Conservation (phyloP, 2,888 invertebrate species). For the Dolomedes plantarius region DNA sequence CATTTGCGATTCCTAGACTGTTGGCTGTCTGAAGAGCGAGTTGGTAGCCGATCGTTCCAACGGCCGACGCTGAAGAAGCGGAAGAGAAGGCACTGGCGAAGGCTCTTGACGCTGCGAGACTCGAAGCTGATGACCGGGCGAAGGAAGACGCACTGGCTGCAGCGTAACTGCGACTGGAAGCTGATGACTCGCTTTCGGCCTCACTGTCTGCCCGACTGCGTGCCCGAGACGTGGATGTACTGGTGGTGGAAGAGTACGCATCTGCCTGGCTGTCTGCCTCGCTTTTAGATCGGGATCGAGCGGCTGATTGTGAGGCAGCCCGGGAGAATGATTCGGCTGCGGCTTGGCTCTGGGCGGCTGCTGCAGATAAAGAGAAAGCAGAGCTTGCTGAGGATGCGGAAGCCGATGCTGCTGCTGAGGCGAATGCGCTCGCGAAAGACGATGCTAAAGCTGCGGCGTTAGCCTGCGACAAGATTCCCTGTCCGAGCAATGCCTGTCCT, state of each 20-base stretch:
- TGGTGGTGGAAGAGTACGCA: background rate
- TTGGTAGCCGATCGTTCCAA: conserved; percentile 6
- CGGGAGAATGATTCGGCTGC: conserved; percentile 5
- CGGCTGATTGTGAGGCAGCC: background rate
- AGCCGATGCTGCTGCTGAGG: conserved; percentile 15
- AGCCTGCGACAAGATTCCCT: background rate
- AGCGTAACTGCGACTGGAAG: background rate
- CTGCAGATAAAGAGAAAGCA: background rate
- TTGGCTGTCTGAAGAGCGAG: background rate
- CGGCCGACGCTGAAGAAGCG: conserved; percentile 8
- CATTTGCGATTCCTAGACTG: background rate
- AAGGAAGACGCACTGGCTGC: background rate
- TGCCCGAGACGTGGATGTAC: background rate
- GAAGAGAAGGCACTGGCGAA: conserved; percentile 23
- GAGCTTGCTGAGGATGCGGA: background rate
- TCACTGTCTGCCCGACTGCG: background rate
- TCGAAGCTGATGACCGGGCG: background rate
- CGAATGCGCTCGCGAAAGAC: background rate
- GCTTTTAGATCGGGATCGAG: background rate
- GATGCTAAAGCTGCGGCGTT: background rate
- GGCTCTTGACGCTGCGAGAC: conserved; percentile 21
- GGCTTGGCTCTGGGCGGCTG: background rate
- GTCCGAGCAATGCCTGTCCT: background rate
- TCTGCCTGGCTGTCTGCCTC: background rate
- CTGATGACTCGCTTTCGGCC: background rate